Conservation (phyloP, 2,113 vertebrate species). For the Anser cygnoides region DNA sequence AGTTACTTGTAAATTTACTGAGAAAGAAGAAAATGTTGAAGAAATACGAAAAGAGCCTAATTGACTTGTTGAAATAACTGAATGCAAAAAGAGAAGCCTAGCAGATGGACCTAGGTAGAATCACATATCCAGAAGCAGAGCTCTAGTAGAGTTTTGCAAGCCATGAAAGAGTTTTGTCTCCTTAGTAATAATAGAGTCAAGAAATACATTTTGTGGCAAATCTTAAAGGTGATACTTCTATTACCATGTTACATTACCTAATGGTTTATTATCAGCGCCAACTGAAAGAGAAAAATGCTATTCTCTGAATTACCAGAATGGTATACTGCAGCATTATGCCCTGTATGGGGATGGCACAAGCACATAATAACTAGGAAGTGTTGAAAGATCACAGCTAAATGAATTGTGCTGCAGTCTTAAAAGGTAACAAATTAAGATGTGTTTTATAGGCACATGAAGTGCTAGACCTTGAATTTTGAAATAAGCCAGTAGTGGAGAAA, state of each 20-base stretch:
- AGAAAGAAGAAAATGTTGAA: background rate
- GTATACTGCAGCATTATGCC: background rate
- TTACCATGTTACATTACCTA: background rate
- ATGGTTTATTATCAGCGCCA: background rate
- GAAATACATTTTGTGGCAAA: background rate
- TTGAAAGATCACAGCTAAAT: background rate
- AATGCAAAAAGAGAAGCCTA: background rate
- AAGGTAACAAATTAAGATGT: background rate
- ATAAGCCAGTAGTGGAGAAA: background rate
- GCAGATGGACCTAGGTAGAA: background rate
- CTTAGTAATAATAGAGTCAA: background rate
- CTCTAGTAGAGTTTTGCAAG: background rate
- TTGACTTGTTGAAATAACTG: background rate
- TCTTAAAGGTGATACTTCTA: background rate
- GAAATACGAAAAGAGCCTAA: background rate
- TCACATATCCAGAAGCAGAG: background rate
- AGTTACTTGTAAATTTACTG: background rate
- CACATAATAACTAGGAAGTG: background rate
- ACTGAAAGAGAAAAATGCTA: background rate
- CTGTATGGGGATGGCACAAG: background rate
- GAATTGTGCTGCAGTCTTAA: background rate
- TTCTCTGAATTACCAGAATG: background rate
- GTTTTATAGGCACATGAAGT: background rate
- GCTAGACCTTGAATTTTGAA: background rate
- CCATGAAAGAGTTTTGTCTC: background rate